phyloP scores from a whole-genome alignment of 2,797 vertebrate species.

The Sebastolobus altivelis region DNA sequence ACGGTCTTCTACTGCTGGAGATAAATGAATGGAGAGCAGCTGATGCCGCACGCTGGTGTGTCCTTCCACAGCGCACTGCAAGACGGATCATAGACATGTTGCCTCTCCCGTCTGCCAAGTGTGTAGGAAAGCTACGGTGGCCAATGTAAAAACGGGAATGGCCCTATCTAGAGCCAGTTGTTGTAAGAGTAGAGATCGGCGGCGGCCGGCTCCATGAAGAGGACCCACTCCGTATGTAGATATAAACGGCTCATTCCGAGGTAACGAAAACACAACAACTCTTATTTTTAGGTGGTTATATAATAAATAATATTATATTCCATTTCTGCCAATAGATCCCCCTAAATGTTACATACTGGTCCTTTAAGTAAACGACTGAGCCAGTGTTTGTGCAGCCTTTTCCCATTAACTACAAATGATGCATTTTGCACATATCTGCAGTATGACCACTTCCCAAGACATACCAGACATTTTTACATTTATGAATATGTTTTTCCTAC shows the following conservation, averaged over 20 bases:
- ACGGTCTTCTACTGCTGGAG: too few relatives aligned
- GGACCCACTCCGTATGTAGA: neutral
- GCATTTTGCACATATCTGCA: neutral
- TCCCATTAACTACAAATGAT: conserved; percentile 21
- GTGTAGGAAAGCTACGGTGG: too few relatives aligned
- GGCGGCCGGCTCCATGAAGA: neutral
- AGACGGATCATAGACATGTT: too few relatives aligned
- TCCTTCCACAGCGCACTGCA: too few relatives aligned
- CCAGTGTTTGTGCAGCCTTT: conserved; percentile 18
- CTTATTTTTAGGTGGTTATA: neutral
- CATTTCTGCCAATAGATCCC: too few relatives aligned
- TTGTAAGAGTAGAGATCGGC: neutral
- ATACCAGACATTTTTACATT: conserved; percentile 18
- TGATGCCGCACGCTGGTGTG: accelerated
- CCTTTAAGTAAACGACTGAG: neutral
- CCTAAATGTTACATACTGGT: too few relatives aligned
- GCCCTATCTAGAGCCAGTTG: neutral
- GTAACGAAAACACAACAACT: neutral
- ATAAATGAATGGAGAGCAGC: too few relatives aligned
- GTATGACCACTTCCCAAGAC: conserved; percentile 13
- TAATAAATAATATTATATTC: neutral
- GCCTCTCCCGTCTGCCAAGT: too few relatives aligned
- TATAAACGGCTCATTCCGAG: neutral
- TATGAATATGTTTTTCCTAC: conserved; percentile 11
- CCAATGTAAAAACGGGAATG: too few relatives aligned